These are phyloP conservation scores for Crotalus tigris DNA, from an alignment of 2,113 vertebrate genomes.

Conservation along the genomic window DNA sequence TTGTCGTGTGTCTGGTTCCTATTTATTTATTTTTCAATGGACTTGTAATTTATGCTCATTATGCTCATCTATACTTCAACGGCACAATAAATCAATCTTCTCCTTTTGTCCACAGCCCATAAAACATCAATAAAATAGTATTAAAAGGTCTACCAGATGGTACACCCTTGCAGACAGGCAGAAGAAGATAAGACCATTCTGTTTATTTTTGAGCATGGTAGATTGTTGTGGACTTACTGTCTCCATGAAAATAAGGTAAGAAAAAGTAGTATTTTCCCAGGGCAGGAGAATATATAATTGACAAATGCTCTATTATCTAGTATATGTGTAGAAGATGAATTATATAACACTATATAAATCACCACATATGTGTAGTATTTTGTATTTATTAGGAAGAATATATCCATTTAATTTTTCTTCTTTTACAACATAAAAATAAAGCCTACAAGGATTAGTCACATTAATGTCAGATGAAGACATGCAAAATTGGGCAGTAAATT, in stretches of 20 bases:
- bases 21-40: constrained; percentile 50
- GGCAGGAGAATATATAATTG: neutral
- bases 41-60: constrained; percentile 41
- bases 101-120: constrained; percentile 31
- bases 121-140: constrained; percentile 29
- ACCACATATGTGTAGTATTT: neutral
- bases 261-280: neutral
- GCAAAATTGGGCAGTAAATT: neutral
- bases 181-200: neutral
- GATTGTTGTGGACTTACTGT: constrained; percentile 19
- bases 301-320: neutral
- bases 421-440: neutral
- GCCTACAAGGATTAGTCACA: neutral
- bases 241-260: constrained; percentile 18
- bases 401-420: neutral
- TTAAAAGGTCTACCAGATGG: constrained; percentile 36
- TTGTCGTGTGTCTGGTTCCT: constrained; percentile 46
- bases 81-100: constrained; percentile 48
- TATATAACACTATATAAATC: neutral
- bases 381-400: neutral
- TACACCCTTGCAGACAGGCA: neutral
- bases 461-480: neutral
- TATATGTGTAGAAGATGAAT: neutral
- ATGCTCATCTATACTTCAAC: constrained; percentile 43
- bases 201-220: constrained; percentile 13